Percentiles rank a stretch among this genome's conserved stretches.
phyloP scores from a whole-genome alignment of 2,888 invertebrate genomes.

The Acheta domesticus region DNA sequence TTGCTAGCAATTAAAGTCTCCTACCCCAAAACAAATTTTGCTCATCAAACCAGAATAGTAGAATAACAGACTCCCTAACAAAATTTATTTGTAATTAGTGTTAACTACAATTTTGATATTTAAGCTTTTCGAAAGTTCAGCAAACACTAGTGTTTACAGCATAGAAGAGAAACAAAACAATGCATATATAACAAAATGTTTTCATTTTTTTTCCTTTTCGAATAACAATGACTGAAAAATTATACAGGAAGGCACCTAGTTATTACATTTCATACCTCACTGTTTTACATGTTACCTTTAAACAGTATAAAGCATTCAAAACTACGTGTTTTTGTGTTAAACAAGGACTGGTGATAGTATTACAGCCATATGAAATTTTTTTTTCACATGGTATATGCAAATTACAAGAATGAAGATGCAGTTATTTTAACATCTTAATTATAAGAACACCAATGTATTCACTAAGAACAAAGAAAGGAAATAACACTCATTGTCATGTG shows the following conservation, averaged over 20 bases:
- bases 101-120: neutral
- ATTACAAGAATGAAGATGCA: neutral
- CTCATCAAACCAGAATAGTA: neutral
- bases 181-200: neutral
- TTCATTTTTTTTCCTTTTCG: neutral
- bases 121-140: neutral
- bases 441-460: neutral
- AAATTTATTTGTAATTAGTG: neutral
- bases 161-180: neutral
- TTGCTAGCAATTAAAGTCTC: neutral
- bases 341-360: neutral
- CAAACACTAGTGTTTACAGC: neutral
- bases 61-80: neutral
- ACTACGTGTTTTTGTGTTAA: neutral
- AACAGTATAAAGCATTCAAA: neutral
- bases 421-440: neutral
- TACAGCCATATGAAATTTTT: neutral
- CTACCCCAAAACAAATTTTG: neutral
- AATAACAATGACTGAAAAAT: neutral
- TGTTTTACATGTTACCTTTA: neutral
- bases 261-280: neutral
- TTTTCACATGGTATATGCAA: neutral
- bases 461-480: neutral
- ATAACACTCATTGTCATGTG: no score
- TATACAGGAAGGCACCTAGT: constrained; percentile 1